A percentile compares a stretch with the other conserved stretches of the same genome.
phyloP scores from a whole-genome alignment of 2,888 invertebrate species.

The Cephus runcator region DNA sequence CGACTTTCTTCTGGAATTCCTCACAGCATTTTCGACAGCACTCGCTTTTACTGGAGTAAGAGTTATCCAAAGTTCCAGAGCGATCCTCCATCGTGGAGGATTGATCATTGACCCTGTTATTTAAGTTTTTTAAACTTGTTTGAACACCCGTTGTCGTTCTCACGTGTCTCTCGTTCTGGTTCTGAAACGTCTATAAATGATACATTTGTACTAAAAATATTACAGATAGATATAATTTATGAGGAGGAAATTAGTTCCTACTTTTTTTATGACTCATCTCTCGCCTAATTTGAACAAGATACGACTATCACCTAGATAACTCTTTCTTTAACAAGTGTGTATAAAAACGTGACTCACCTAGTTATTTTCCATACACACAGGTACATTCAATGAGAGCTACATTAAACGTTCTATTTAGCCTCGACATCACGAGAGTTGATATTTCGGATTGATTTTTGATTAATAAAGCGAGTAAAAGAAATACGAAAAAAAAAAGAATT shows the following conservation, averaged over 20 bases:
- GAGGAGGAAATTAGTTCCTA: neutral
- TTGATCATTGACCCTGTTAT: neutral
- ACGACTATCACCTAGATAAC: neutral
- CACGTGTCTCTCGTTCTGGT: neutral
- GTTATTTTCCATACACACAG: neutral
- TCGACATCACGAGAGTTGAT: neutral
- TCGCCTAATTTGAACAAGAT: neutral
- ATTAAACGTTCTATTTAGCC: neutral
- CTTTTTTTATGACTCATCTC: neutral
- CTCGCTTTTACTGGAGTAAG: neutral
- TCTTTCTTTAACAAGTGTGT: neutral
- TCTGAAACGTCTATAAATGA: conserved; percentile 1
- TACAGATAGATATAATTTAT: neutral
- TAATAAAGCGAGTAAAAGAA: neutral
- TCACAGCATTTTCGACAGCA: conserved; percentile 2
- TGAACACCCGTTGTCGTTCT: neutral
- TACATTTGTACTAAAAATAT: neutral
- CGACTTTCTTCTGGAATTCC: neutral
- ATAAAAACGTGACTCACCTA: neutral
- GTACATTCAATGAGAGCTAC: neutral
- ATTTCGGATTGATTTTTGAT: neutral
- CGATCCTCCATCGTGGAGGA: neutral
- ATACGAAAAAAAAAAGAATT: neutral
- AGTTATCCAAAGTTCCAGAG: neutral
- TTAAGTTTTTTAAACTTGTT: neutral